Percentiles rank a stretch among this genome's conserved stretches.
Conservation (phyloP, 1,140 invertebrate genomes). For the Trichoplusia ni region DNA sequence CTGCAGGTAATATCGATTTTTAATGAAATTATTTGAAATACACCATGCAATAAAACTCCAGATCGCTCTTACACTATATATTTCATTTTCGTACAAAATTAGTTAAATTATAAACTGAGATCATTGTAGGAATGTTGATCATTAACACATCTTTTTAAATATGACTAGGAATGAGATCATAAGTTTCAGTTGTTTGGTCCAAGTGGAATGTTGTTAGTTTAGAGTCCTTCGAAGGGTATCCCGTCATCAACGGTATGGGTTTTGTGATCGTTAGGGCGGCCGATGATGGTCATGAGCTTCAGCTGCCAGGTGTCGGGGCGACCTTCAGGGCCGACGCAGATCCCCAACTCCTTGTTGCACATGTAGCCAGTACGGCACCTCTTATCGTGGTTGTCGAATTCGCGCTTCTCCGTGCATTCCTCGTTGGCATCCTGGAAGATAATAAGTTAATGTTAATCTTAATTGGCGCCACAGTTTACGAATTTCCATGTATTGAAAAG, state of each 20-base stretch:
- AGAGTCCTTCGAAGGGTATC: constrained; percentile 1
- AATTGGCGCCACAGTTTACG: neutral
- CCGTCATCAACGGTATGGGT: neutral
- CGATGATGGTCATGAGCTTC: neutral
- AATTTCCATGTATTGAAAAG: no score
- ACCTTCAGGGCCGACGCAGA: constrained; percentile 57
- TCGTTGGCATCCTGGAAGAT: constrained; percentile 60
- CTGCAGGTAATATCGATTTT: no score
- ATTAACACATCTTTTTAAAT: no score
- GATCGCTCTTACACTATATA: no score
- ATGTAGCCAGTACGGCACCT: constrained; percentile 65
- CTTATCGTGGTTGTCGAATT: constrained; percentile 57
- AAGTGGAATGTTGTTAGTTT: neutral
- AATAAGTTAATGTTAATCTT: constrained; percentile 8
- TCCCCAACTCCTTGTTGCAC: constrained; percentile 56
- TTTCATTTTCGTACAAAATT: no score
- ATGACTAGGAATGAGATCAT: constrained; percentile 33
- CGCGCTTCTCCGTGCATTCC: constrained; percentile 66
- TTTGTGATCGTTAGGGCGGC: constrained; percentile 13
- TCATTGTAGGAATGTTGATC: neutral
- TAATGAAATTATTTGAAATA: no score
- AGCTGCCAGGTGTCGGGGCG: constrained; percentile 47
- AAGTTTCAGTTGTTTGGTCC: neutral
- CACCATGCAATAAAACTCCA: no score
- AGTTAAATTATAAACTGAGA: no score